Conservation (phyloP, 2,797 vertebrate species). For the Epinephelus malabaricus region DNA sequence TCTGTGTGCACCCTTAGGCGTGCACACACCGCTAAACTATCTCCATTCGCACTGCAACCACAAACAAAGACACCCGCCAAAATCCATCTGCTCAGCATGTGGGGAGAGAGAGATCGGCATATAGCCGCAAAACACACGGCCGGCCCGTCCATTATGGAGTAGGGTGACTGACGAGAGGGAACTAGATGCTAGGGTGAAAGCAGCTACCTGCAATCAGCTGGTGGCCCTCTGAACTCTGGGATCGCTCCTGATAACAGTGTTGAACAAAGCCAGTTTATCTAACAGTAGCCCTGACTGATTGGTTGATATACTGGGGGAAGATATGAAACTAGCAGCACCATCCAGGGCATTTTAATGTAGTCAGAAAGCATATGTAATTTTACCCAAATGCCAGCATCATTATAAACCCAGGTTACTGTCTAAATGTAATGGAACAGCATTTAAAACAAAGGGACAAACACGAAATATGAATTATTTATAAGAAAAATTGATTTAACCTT, state of each 20-base stretch:
- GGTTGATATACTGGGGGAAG: not conserved
- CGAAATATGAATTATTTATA: not conserved
- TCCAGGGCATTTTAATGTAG: not conserved
- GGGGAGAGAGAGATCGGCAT: not conserved
- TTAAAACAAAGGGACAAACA: not conserved
- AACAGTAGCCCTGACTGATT: not conserved
- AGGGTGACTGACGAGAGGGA: not conserved
- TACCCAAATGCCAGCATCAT: not conserved
- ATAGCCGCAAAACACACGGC: not conserved
- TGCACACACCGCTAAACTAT: constrained; percentile 14
- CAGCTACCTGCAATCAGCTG: too few relatives aligned
- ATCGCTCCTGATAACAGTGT: not conserved
- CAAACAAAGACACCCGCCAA: constrained; percentile 17
- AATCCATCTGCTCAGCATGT: constrained; percentile 27
- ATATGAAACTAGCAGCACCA: not conserved
- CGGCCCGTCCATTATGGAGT: not conserved
- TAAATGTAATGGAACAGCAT: not conserved
- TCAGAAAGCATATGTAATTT: not conserved
- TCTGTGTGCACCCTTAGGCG: not conserved
- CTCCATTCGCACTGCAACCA: constrained; percentile 13
- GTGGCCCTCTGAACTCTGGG: not conserved
- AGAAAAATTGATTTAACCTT: too few relatives aligned
- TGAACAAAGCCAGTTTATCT: not conserved
- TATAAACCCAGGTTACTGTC: not conserved
- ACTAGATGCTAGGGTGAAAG: too few relatives aligned